phyloP scores from a whole-genome alignment of 2,113 vertebrate species.

The Vidua macroura region DNA sequence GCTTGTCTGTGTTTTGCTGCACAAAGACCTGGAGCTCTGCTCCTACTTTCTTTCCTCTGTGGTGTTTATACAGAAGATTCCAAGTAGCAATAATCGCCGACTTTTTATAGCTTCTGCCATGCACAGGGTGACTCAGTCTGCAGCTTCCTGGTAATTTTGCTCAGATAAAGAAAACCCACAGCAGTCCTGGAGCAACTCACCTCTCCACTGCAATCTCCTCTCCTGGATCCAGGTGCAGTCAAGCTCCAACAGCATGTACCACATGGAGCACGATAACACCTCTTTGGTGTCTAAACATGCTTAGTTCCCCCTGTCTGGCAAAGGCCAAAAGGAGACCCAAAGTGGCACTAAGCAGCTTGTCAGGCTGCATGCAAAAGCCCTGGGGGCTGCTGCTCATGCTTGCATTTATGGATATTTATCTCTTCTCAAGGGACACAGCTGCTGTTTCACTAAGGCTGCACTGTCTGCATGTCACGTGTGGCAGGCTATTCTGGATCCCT shows the following conservation, averaged over 20 bases:
- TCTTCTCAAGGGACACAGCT: background rate
- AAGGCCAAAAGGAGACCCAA: background rate
- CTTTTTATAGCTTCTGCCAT: background rate
- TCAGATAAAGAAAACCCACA: background rate
- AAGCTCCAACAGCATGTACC: rapidly evolving
- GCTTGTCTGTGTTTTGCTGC: background rate
- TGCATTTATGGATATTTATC: background rate
- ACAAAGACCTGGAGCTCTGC: background rate
- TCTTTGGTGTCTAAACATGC: background rate
- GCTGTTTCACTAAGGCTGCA: background rate
- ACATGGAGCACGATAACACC: background rate
- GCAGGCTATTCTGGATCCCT: background rate
- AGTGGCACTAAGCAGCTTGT: background rate
- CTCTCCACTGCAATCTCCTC: background rate
- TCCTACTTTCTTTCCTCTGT: background rate
- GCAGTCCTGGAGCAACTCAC: background rate
- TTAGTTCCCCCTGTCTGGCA: background rate
- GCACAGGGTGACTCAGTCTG: background rate
- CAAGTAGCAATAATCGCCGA: background rate
- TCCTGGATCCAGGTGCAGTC: background rate
- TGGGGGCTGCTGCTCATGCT: background rate
- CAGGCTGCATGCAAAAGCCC: background rate
- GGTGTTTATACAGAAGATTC: background rate
- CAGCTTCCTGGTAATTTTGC: background rate
- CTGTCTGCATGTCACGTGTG: background rate